Percentiles rank a stretch among this genome's conserved stretches.
phyloP scores from a whole-genome alignment of 2,888 invertebrate species.

The Limnephilus auricula region DNA sequence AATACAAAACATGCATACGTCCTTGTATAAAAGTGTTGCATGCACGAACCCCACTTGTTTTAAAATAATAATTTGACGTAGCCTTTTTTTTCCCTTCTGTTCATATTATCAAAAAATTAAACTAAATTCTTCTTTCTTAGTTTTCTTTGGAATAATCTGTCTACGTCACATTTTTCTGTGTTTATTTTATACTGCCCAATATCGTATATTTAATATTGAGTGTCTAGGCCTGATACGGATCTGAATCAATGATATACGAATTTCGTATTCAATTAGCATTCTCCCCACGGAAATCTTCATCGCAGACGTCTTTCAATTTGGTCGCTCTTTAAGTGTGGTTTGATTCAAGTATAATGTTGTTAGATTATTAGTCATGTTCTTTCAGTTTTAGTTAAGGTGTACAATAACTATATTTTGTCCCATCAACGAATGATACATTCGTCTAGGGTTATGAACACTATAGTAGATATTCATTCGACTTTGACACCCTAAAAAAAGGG shows the following conservation, averaged over 20 bases:
- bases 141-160: too few species aligned
- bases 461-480: too few species aligned
- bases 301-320: not conserved
- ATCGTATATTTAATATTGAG: not conserved
- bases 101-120: too few species aligned
- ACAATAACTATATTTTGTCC: not conserved
- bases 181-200: not conserved
- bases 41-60: too few species aligned
- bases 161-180: too few species aligned
- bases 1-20: too few species aligned
- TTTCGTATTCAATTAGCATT: not conserved
- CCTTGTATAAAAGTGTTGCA: too few species aligned
- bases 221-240: not conserved
- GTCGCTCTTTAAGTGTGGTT: not conserved
- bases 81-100: too few species aligned
- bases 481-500: too few species aligned
- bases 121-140: too few species aligned
- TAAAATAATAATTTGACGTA: too few species aligned
- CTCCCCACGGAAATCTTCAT: not conserved
- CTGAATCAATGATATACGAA: not conserved
- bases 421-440: not conserved
- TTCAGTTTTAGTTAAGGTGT: not conserved
- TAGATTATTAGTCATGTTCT: not conserved
- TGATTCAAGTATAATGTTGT: not conserved
- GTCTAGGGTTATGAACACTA: too few species aligned